Conservation (phyloP, 92 coral and sea anemone genomes). For the Parazoanthus darwini region DNA sequence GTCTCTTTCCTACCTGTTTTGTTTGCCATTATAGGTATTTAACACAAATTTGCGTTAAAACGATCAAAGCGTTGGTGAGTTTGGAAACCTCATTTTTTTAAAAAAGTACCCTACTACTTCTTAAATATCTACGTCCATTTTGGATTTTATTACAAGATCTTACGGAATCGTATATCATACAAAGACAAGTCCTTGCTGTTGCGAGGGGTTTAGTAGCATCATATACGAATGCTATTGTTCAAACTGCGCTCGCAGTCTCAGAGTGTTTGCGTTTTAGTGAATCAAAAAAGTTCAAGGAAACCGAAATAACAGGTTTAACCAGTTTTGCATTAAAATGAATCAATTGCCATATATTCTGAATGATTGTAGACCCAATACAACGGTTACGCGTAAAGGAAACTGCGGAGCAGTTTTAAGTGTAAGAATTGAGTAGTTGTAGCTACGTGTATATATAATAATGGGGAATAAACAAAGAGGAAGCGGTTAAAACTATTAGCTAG, state of each 20-base stretch:
- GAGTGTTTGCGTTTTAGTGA: constrained; percentile 21
- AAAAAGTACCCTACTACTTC: neutral
- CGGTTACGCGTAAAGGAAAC: neutral
- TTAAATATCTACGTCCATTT: neutral
- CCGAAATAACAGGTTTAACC: neutral
- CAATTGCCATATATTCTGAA: neutral
- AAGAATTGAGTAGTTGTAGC: neutral
- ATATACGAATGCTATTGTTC: neutral
- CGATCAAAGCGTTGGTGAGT: neutral
- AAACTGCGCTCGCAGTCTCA: neutral
- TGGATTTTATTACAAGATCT: neutral
- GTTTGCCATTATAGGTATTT: neutral
- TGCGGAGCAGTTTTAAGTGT: neutral
- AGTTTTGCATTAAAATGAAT: neutral
- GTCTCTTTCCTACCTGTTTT: neutral
- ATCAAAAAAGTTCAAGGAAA: neutral
- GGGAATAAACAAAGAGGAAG: neutral
- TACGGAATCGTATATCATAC: neutral
- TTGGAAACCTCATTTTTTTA: neutral
- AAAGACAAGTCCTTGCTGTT: neutral
- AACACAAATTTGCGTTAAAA: neutral
- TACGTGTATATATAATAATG: neutral
- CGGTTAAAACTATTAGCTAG: no score
- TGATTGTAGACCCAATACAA: neutral
- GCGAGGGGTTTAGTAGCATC: neutral